phyloP scores from a whole-genome alignment of 2,888 invertebrate species.

The Temnothorax unifasciatus region DNA sequence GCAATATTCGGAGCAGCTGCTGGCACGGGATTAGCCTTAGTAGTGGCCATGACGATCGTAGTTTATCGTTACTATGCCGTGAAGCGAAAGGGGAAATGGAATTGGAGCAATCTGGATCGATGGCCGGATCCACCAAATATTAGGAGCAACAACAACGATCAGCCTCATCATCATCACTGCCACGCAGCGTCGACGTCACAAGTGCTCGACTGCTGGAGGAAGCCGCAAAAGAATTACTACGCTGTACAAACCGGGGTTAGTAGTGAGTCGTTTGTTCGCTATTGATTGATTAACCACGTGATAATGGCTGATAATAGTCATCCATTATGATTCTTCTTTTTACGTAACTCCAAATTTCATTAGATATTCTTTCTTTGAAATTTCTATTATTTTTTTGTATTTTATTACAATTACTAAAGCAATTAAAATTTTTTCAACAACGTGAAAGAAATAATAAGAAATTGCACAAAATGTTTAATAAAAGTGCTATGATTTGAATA shows the following conservation, averaged over 20 bases:
- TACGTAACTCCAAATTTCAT: neutral
- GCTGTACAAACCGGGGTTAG: slow-evolving; percentile 79
- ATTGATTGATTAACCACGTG: neutral
- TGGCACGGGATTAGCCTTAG: slow-evolving; percentile 89
- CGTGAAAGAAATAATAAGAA: neutral
- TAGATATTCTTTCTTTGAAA: neutral
- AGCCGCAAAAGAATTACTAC: slow-evolving; percentile 79
- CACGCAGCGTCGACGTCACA: slow-evolving; percentile 63
- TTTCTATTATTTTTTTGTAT: neutral
- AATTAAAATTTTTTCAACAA: neutral
- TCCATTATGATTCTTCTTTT: neutral
- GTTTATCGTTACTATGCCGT: slow-evolving; percentile 90
- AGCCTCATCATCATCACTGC: slow-evolving; percentile 62
- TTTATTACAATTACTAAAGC: neutral
- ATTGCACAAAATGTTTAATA: neutral
- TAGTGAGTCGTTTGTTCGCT: slow-evolving; percentile 29
- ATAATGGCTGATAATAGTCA: neutral
- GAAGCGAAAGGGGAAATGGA: slow-evolving; percentile 87
- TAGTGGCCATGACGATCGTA: slow-evolving; percentile 90
- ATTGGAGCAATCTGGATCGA: slow-evolving; percentile 89
- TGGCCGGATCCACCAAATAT: slow-evolving; percentile 83
- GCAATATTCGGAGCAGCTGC: slow-evolving; percentile 90
- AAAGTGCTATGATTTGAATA: neutral
- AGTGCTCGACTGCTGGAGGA: slow-evolving; percentile 78
- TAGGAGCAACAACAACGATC: slow-evolving; percentile 48